These are phyloP conservation scores for Sarcophaga peregrina DNA, from an alignment of 1,140 invertebrate species.

Conservation along the genomic window DNA sequence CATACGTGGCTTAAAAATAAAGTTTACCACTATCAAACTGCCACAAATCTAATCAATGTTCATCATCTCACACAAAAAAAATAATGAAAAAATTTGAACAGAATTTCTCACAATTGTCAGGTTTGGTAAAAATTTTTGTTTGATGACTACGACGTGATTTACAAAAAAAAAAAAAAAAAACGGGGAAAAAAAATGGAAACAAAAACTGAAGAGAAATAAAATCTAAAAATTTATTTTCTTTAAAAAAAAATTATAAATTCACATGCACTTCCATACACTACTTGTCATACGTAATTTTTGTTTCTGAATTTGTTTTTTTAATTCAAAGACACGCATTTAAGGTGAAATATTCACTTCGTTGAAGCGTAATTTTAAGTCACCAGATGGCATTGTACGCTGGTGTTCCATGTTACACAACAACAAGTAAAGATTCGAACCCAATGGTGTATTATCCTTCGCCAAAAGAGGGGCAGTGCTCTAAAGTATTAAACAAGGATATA, in stretches of 20 bases:
- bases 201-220: background rate
- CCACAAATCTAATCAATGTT: background rate
- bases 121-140: constrained; percentile 9
- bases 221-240: background rate
- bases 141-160: constrained; percentile 36
- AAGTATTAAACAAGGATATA: background rate
- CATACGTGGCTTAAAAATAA: background rate
- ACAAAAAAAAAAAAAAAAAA: background rate
- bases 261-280: background rate
- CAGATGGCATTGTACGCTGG: background rate
- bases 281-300: background rate
- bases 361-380: background rate
- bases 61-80: constrained; percentile 23
- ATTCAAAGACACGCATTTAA: background rate
- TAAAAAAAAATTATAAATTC: background rate
- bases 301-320: no score
- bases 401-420: background rate
- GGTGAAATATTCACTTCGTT: background rate
- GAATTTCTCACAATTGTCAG: constrained; percentile 34
- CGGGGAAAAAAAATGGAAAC: no score
- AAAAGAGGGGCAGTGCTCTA: constrained; percentile 29
- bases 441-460: background rate
- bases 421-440: constrained; percentile 24
- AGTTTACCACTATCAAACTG: background rate
- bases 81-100: no score